Evolutionary conservation across 2,888 invertebrate genomes (phyloP).

Genomic region (Dryobotodes eremita): DNA sequence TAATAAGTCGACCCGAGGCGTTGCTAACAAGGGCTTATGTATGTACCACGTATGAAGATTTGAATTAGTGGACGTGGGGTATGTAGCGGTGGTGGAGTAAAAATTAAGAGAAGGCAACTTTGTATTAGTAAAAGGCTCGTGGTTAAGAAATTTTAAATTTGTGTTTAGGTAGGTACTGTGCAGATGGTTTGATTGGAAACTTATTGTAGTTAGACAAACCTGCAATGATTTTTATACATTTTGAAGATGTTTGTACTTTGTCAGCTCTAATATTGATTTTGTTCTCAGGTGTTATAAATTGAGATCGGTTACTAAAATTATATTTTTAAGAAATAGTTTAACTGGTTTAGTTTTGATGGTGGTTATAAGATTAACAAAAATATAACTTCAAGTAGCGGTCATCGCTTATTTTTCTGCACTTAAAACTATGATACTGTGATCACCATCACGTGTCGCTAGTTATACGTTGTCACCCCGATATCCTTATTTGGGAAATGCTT

Average conservation of each 20-base stretch:
- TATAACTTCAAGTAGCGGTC: too few relatives aligned
- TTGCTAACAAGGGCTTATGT: conserved; percentile 58
- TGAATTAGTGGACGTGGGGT: conserved; percentile 41
- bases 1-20: conserved; percentile 68
- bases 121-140: background rate
- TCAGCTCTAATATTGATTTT: too few relatives aligned
- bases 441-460: background rate
- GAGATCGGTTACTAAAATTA: background rate
- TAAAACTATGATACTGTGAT: background rate
- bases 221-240: too few relatives aligned
- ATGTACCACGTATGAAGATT: conserved; percentile 53
- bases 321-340: background rate
- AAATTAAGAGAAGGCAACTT: conserved; percentile 20
- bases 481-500: background rate
- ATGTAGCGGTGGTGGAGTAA: conserved; percentile 24
- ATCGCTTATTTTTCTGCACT: too few relatives aligned
- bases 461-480: background rate
- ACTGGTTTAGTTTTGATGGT: background rate
- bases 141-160: background rate
- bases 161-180: background rate
- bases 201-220: background rate
- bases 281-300: background rate
- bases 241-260: background rate
- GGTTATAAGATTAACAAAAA: background rate
- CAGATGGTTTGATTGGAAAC: background rate